Percentiles rank a stretch among this genome's conserved stretches.
phyloP scores from a whole-genome alignment of 1,140 invertebrate species.

The Steinernema feltiae region DNA sequence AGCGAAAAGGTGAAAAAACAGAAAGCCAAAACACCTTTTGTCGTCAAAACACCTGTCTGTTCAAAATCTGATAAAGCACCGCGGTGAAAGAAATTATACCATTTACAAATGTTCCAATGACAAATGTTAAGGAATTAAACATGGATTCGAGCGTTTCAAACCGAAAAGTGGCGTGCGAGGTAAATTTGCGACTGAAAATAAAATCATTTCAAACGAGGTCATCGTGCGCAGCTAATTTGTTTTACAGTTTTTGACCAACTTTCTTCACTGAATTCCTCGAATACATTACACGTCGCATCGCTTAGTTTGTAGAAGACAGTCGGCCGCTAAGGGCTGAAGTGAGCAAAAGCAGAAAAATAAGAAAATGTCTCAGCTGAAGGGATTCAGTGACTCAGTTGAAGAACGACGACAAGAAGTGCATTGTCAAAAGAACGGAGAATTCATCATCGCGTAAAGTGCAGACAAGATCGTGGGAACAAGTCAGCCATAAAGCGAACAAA shows the following conservation, averaged over 20 bases:
- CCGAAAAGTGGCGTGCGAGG: neutral
- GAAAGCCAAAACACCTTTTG: too few species aligned
- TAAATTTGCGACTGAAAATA: neutral
- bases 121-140: too few species aligned
- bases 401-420: neutral
- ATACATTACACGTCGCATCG: neutral
- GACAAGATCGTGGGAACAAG: conserved; percentile 10
- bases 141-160: neutral
- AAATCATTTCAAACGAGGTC: conserved; percentile 7
- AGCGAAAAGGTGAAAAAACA: too few species aligned
- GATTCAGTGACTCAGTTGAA: neutral
- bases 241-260: neutral
- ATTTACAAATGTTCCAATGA: too few species aligned
- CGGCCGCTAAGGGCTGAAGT: neutral
- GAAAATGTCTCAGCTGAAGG: too few species aligned
- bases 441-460: neutral
- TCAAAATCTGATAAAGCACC: neutral
- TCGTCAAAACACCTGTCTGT: neutral
- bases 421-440: conserved; percentile 1
- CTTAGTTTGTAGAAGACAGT: too few species aligned
- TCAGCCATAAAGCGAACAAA: conserved; percentile 13
- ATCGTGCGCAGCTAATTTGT: neutral
- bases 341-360: neutral
- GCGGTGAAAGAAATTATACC: neutral
- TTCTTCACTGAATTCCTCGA: neutral